These are phyloP conservation scores for Laticauda colubrina DNA, from an alignment of 2,113 vertebrate species.

Conservation along the genomic window DNA sequence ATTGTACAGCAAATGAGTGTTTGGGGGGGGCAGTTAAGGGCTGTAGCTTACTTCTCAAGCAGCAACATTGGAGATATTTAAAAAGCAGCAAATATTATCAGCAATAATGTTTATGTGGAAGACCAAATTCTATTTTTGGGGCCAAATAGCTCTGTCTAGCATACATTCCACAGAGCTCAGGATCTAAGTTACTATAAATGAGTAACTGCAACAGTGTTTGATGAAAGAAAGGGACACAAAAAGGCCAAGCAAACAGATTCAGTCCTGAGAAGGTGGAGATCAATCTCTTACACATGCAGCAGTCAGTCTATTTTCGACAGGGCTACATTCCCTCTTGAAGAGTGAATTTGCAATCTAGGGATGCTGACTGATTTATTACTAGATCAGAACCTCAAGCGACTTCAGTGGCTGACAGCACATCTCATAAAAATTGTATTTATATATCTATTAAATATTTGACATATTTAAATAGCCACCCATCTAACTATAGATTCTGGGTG, in stretches of 20 bases:
- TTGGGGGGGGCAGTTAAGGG: not conserved
- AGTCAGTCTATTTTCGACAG: not conserved
- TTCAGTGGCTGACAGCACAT: not conserved
- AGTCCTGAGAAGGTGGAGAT: not conserved
- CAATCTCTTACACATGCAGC: not conserved
- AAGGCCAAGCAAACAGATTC: not conserved
- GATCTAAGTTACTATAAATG: not conserved
- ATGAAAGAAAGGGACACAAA: not conserved
- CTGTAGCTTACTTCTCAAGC: not conserved
- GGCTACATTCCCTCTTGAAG: no score
- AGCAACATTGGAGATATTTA: not conserved
- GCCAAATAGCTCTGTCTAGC: not conserved
- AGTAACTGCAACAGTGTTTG: not conserved
- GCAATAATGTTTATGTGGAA: not conserved
- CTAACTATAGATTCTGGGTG: not conserved
- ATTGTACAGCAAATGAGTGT: not conserved
- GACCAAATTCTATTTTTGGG: not conserved
- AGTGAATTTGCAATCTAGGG: not conserved
- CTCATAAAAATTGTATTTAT: not conserved
- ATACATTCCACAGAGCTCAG: not conserved
- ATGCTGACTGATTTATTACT: not conserved
- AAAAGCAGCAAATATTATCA: not conserved
- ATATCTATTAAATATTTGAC: not conserved
- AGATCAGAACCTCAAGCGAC: not conserved
- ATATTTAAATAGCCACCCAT: not conserved